A percentile compares a stretch with the other conserved stretches of the same genome.
Conservation (phyloP, 1,140 invertebrate genomes). For the Musca vetustissima region DNA sequence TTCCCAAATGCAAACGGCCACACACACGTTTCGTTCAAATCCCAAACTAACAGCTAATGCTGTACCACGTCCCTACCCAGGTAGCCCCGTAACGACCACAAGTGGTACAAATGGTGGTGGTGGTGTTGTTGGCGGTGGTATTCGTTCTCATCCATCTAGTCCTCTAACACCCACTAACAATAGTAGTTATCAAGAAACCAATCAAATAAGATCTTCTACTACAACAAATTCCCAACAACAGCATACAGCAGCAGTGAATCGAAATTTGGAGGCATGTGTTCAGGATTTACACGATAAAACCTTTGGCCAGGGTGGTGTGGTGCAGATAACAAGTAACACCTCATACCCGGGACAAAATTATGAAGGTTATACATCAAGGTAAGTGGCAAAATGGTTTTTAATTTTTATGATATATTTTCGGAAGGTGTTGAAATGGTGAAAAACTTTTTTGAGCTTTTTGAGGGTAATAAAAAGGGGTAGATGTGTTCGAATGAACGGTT, state of each 20-base stretch:
- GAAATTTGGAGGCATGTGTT: constrained; percentile 52
- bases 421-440: too few relatives aligned
- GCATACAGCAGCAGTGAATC: constrained; percentile 34
- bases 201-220: constrained; percentile 26
- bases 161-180: constrained; percentile 45
- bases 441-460: too few relatives aligned
- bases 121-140: constrained; percentile 27
- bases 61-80: constrained; percentile 52
- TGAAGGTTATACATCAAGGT: constrained; percentile 65
- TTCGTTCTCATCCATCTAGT: constrained; percentile 19
- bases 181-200: constrained; percentile 41
- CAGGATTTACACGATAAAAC: constrained; percentile 55
- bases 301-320: constrained; percentile 52
- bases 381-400: too few relatives aligned
- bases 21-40: constrained; percentile 51
- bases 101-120: constrained; percentile 32
- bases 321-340: constrained; percentile 45
- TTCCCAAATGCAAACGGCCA: constrained; percentile 52
- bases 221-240: constrained; percentile 42
- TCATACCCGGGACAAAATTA: constrained; percentile 58
- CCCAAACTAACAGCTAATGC: constrained; percentile 56
- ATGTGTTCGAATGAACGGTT: too few relatives aligned
- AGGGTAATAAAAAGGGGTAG: too few relatives aligned
- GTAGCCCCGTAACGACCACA: constrained; percentile 38
- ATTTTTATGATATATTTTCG: too few relatives aligned